A percentile compares a stretch with the other conserved stretches of the same genome.
phyloP scores from a whole-genome alignment of 1,140 invertebrate species.

The Leptestheria dahalacensis region DNA sequence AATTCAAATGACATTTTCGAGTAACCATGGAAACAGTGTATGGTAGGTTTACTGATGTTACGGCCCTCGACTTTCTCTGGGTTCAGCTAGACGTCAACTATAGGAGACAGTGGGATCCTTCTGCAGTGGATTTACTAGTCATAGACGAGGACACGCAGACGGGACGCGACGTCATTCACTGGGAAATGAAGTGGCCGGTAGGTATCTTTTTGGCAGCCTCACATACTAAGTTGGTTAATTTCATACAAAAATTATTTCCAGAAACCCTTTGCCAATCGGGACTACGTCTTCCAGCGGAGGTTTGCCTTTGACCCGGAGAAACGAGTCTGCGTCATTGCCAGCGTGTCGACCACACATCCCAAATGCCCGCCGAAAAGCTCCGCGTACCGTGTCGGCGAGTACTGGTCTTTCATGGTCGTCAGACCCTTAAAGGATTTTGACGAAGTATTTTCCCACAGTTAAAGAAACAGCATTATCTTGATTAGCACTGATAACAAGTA shows the following conservation, averaged over 20 bases:
- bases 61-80: slow-evolving; percentile 59
- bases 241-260: slow-evolving; percentile 23
- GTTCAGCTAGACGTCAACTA: slow-evolving; percentile 65
- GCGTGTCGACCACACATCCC: slow-evolving; percentile 27
- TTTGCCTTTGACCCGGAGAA: slow-evolving; percentile 41
- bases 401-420: slow-evolving; percentile 76
- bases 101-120: slow-evolving; percentile 60
- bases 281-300: slow-evolving; percentile 67
- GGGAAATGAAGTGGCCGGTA: slow-evolving; percentile 76
- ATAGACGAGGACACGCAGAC: slow-evolving; percentile 44
- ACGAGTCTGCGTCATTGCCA: slow-evolving; percentile 40
- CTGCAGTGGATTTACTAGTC: slow-evolving; percentile 49
- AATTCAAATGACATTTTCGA: slow-evolving; percentile 11
- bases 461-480: too few relatives aligned
- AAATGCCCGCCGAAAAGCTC: slow-evolving; percentile 19
- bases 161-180: slow-evolving; percentile 58
- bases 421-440: slow-evolving; percentile 44
- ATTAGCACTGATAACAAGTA: too few relatives aligned
- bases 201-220: slow-evolving; percentile 25
- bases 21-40: slow-evolving; percentile 58
- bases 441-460: too few relatives aligned
- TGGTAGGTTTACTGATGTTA: slow-evolving; percentile 58
- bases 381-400: slow-evolving; percentile 47
- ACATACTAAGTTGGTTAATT: neutral
- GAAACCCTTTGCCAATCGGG: slow-evolving; percentile 65